Base-by-base conservation (phyloP, 2,113 vertebrate genomes). In the Mustela lutreola region DNA sequence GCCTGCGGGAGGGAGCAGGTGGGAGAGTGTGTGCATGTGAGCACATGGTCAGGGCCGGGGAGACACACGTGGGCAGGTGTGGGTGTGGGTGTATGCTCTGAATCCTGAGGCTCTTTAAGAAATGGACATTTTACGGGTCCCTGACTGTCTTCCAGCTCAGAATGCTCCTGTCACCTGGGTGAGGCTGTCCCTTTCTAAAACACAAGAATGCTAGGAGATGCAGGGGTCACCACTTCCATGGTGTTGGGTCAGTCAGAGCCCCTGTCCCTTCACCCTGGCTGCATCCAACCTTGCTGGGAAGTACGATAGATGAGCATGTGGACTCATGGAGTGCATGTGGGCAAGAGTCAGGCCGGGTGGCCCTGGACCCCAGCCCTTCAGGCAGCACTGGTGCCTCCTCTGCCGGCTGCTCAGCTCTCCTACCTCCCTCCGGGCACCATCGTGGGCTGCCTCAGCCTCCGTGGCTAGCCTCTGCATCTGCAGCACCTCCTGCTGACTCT, bases 401-500 rank as follows among this genome's bases (percentile, higher is more conserved):
- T 15, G 6, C 39, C 4, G 11, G 50, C 75, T 12, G n/a, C 28
- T 26, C 0, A 2, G 48, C 16, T 63, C 42, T n/a, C 93, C 87
- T 97, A 99, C 99, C 99, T 99, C 99, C 92, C 98, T 99, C 21
- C 98, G 98, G 11, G 99, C 98, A 7, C 97, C 97, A 14, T 99
- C 98, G 50, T 91, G 94, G 94, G 98, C 97, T 4, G 98, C 98
- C 96, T 99, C 98, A 3, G 98, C 98, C 97, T 99, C 98, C 2
- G 98, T 96, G 6, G 98, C 93, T 94, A 91, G 98, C 95, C 99
- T 98, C 97, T 97, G 99, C 50, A 99, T 98, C 60, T 91, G 73
- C 65, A 99, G 98, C 1, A 93, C 95, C 94, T 99, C 98, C 42
- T 73, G 95, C 31, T 90, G 96, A 28, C 98, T 98, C 97, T 98